phyloP scores from a whole-genome alignment of 1,140 invertebrate genomes.

The Pemphigus obesinymphae region DNA sequence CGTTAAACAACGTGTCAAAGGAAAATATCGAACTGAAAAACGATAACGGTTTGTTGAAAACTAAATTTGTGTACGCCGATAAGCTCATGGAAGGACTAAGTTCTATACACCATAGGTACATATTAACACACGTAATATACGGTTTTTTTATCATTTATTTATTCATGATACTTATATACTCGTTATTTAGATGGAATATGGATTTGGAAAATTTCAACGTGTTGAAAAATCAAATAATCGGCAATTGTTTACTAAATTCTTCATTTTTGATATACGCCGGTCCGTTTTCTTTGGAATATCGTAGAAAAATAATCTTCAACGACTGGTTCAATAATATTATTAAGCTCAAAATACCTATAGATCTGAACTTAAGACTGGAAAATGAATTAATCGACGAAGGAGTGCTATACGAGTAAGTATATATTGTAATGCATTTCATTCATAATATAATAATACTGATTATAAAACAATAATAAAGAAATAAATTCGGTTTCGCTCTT shows the following conservation, averaged over 20 bases:
- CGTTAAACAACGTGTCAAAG: not conserved
- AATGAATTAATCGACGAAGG: not conserved
- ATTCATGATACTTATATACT: too few species aligned
- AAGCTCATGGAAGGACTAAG: not conserved
- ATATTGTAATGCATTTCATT: too few species aligned
- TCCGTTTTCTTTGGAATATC: conserved; percentile 80
- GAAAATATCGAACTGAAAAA: not conserved
- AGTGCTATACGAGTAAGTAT: not conserved
- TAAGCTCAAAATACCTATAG: conserved; percentile 63
- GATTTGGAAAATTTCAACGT: conserved; percentile 66
- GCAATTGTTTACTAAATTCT: conserved; percentile 74
- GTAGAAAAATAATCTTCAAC: conserved; percentile 72
- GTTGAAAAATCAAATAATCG: conserved; percentile 67
- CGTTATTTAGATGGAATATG: conserved; percentile 60
- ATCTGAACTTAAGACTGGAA: not conserved
- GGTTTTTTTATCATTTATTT: too few species aligned
- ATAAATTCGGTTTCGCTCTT: too few species aligned
- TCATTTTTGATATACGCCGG: conserved; percentile 80
- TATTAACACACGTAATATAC: not conserved
- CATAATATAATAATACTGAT: too few species aligned
- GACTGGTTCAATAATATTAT: conserved; percentile 70
- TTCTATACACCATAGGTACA: not conserved
- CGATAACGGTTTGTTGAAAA: not conserved
- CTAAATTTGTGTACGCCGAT: not conserved
- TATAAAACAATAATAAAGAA: too few species aligned